Base-by-base conservation (phyloP, 2,113 vertebrate genomes). In the Misgurnus anguillicaudatus region DNA sequence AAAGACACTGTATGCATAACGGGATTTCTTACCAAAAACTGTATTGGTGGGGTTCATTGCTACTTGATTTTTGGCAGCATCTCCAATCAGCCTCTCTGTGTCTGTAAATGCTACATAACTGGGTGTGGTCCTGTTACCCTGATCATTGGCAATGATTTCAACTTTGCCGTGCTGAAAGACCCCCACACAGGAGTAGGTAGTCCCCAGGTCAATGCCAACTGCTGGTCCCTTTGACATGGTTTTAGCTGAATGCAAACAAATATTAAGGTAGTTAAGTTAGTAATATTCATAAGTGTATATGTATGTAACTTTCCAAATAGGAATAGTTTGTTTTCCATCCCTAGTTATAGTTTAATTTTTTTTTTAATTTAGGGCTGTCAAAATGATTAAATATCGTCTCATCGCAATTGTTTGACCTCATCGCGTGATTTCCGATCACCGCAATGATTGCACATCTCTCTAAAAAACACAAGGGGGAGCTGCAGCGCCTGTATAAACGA, bases 161-260 rank as follows among this genome's bases (percentile, higher is more conserved):
- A 98, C 96, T 89, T 98, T 98, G 17, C 96, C 95, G 0, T 98
- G 96, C 17, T 98, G 95, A 87, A 98, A 98, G 0, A 97, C 96
- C 0, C 95, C 96, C 6, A 98, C 96, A 38, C 96, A 98, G 0
- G 96, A 98, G 58, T 98, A 98, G 85, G 97, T 98, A 84, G 96
- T 98, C 79, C 96, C 96, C 75, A 98, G 79, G 83, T 97, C 96
- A 69, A 98, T 98, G 83, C 96, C 95, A 69, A 97, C 94, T 0
- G 95, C 95, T 84, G 94, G 94, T 92, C 92, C 94, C 57, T 94
- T 95, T 10, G 95, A 94, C 96, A 97, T 97, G 80, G 61, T 86
- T 78, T 42, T 82, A 88, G 65, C 38, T 16, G 9, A 16, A 31
- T 42, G 53, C 38, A 42, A 42, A 58, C n/a, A 41, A 13, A 39